Evolutionary conservation across 1,140 invertebrate genomes (phyloP).

Genomic region (Reticulitermes speratus): DNA sequence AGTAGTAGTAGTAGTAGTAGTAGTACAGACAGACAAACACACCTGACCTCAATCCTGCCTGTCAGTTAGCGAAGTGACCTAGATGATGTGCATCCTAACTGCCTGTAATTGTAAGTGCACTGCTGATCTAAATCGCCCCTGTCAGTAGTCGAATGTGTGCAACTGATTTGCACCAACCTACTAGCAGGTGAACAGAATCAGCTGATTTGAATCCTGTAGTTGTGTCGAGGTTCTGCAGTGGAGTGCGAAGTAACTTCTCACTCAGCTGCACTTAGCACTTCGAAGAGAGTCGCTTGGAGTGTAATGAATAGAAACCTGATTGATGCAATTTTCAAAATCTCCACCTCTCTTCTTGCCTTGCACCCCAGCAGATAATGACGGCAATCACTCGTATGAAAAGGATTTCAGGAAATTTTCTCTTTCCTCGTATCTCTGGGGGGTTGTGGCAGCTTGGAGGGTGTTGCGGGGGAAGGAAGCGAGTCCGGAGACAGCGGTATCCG

Average conservation of each 20-base stretch:
- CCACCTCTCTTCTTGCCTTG: not conserved
- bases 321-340: conserved; percentile 35
- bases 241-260: not conserved
- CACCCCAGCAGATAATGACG: conserved; percentile 30
- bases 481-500: conserved; percentile 28
- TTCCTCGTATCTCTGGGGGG: conserved; percentile 15
- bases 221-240: not conserved
- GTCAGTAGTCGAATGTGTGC: too few species aligned
- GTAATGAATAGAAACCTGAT: conserved; percentile 38
- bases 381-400: conserved; percentile 32
- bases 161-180: too few species aligned
- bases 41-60: too few species aligned
- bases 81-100: too few species aligned
- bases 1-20: too few species aligned
- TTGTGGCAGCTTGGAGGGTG: conserved; percentile 13
- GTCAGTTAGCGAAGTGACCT: too few species aligned
- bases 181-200: too few species aligned
- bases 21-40: too few species aligned
- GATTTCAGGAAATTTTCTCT: conserved; percentile 34
- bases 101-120: too few species aligned
- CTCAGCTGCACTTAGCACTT: conserved; percentile 28
- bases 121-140: too few species aligned
- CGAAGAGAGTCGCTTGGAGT: not conserved
- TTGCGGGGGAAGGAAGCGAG: conserved; percentile 8
- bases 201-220: too few species aligned